Percentiles rank a stretch among this genome's conserved stretches.
Conservation (phyloP, 92 coral and sea anemone genomes). For the Siderastrea siderea region DNA sequence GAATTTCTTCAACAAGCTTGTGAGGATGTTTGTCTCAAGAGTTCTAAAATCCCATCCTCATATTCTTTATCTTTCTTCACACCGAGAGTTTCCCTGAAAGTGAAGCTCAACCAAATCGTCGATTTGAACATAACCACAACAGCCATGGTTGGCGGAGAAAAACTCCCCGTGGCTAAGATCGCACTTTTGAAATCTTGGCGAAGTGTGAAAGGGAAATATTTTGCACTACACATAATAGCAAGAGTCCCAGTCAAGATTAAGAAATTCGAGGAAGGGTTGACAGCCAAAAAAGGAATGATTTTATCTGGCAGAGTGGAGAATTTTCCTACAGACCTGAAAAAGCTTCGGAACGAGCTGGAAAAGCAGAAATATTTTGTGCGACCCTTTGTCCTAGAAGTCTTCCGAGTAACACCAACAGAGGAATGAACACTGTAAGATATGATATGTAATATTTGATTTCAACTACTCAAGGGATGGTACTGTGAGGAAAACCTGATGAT, state of each 20-base stretch:
- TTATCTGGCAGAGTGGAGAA: conserved; percentile 84
- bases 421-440: conserved; percentile 16
- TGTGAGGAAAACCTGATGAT: too few species aligned
- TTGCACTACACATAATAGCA: conserved; percentile 85
- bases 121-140: conserved; percentile 89
- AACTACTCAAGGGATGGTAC: too few species aligned
- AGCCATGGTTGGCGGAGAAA: conserved; percentile 78
- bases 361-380: conserved; percentile 87
- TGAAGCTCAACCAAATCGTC: conserved; percentile 76
- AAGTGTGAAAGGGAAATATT: conserved; percentile 90
- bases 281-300: conserved; percentile 80
- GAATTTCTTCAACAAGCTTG: conserved; percentile 86
- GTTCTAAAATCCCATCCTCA: conserved; percentile 80
- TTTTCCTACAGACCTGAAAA: conserved; percentile 81
- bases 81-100: conserved; percentile 88
- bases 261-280: conserved; percentile 78
- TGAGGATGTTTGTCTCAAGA: conserved; percentile 80
- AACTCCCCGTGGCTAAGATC: conserved; percentile 77
- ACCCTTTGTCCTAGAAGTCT: conserved; percentile 87
- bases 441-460: too few species aligned
- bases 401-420: conserved; percentile 71
- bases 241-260: conserved; percentile 90
- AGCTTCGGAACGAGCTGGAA: conserved; percentile 84
- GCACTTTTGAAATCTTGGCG: conserved; percentile 88
- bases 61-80: conserved; percentile 86